Evolutionary conservation across 2,888 invertebrate genomes (phyloP), one percentile per base, ranked within the genome.

Genomic region (Hydriomena furcata): DNA sequence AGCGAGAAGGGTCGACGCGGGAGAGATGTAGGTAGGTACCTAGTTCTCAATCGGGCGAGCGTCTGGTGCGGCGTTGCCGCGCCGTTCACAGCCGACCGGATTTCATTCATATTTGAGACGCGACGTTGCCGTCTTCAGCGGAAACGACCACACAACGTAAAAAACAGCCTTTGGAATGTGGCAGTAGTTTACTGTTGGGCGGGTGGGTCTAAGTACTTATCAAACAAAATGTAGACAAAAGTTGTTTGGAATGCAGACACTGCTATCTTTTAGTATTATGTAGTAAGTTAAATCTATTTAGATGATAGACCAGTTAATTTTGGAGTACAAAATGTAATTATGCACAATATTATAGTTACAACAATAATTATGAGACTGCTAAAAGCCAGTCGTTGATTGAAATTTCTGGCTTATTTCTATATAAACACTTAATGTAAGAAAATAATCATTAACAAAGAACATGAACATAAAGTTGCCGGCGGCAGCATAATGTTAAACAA

Each of bases 121-220:
- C 88, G 86, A 76, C 86, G 89, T 90, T 89, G 89, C 90, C 88
- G 86, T 81, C 81, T 78, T 78, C 87, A 82, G 83, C 90, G 90
- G 90, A 90, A 90, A 90, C 89, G 89, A 86, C 87, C 87, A 87
- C 88, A 86, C 87, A 87, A 73, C 84, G 87, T 89, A 90, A 90
- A 88, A 89, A 89, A 85, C 82, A 80, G 88, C 81, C 79, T 84
- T 61, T 74, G 89, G 89, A 90, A 89, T 89, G 89, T 86, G 88
- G 84, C 85, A 76, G 84, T 85, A 75, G 75, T 74, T 74, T 74
- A 87, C 85, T 82, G 85, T 79, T 80, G 84, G 86, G 82, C 84
- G 84, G 84, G 76, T 79, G 82, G 83, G 78, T 79, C 83, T 84
- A 84, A 82, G 75, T 84, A 84, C 52, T 63, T 65, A 81, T 79